phyloP scores from a whole-genome alignment of 2,113 vertebrate genomes.

The Amphilophus citrinellus region DNA sequence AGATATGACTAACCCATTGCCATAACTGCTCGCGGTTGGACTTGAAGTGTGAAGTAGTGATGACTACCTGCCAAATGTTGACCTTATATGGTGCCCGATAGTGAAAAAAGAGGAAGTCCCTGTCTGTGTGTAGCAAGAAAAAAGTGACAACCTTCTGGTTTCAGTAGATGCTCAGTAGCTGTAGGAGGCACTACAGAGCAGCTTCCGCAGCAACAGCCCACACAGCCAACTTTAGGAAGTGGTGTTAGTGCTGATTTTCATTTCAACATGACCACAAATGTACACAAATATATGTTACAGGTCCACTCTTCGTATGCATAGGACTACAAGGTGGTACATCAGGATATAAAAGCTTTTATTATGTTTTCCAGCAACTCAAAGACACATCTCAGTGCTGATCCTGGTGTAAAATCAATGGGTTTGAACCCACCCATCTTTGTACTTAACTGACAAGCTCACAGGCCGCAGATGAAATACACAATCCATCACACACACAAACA shows the following conservation, averaged over 20 bases:
- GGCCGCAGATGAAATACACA: constrained; percentile 8
- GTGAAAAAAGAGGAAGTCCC: constrained; percentile 63
- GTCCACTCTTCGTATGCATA: background rate
- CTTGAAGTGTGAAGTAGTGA: background rate
- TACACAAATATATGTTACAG: background rate
- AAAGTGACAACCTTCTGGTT: constrained; percentile 51
- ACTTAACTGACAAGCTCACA: background rate
- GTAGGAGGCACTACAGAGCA: constrained; percentile 64
- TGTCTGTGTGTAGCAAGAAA: background rate
- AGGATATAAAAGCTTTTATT: constrained; percentile 24
- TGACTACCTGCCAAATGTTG: constrained; percentile 56
- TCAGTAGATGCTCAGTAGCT: constrained; percentile 15
- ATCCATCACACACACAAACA: background rate
- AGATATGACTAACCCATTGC: constrained; percentile 1
- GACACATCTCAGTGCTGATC: background rate
- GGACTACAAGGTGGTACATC: background rate
- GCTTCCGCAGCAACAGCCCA: constrained; percentile 20
- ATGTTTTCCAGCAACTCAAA: background rate
- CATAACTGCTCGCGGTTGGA: background rate
- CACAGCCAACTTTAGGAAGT: constrained; percentile 43
- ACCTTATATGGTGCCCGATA: constrained; percentile 73
- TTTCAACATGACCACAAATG: constrained; percentile 23
- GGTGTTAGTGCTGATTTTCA: constrained; percentile 44
- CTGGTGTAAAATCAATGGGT: background rate
- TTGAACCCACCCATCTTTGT: background rate